Evolutionary conservation across 2,113 vertebrate genomes (phyloP).

Genomic region (Ceratotherium simum): DNA sequence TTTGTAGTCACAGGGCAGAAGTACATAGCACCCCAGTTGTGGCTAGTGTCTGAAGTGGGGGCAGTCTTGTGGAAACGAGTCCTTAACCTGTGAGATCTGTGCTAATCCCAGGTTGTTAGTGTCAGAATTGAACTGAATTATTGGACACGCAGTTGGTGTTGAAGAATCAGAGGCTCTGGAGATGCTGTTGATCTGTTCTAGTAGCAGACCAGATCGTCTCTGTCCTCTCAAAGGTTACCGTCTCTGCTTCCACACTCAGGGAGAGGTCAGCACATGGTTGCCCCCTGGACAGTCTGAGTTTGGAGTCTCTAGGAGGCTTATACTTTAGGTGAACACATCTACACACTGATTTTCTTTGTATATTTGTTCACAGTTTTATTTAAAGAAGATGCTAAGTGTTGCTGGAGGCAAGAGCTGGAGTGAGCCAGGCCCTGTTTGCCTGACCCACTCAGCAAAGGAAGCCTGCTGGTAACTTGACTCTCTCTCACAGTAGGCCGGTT

Average conservation of each 20-base stretch:
- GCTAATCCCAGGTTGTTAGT: background rate
- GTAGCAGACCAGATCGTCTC: background rate
- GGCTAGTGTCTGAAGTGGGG: background rate
- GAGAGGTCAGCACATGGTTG: background rate
- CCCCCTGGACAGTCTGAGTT: background rate
- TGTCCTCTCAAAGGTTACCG: background rate
- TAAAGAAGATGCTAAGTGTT: background rate
- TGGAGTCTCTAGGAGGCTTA: background rate
- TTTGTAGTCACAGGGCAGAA: background rate
- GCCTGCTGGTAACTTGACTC: background rate
- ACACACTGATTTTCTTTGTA: background rate
- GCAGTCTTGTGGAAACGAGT: background rate
- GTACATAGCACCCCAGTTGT: background rate
- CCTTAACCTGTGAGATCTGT: background rate
- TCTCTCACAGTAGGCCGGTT: background rate
- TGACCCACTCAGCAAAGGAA: background rate
- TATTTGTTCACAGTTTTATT: slow-evolving; percentile 14
- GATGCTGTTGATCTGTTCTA: background rate
- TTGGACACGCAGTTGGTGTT: background rate
- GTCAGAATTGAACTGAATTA: background rate
- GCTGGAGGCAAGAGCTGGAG: background rate
- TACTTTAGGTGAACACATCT: background rate
- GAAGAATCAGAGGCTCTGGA: background rate
- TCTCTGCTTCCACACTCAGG: background rate
- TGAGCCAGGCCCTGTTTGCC: background rate